These are phyloP conservation scores for Drosophila melanosoma DNA, from an alignment of 2,888 invertebrate species.

Conservation along the genomic window DNA sequence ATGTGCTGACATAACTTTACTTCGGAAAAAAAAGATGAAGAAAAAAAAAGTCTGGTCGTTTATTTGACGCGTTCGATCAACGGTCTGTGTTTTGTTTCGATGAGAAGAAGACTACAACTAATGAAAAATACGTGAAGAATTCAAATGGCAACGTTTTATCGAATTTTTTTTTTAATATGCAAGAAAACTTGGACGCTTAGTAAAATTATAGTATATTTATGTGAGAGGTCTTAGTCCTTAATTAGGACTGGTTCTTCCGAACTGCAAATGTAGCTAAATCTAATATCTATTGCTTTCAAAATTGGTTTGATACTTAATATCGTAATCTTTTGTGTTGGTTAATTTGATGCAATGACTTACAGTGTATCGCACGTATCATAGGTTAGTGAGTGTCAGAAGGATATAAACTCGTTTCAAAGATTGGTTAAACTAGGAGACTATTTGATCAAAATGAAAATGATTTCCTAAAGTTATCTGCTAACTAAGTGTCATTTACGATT, in stretches of 20 bases:
- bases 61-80: conserved; percentile 21
- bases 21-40: conserved; percentile 1
- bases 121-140: background rate
- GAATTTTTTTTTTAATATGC: background rate
- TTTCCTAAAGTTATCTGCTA: background rate
- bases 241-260: background rate
- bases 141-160: conserved; percentile 18
- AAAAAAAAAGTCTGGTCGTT: conserved; percentile 6
- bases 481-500: background rate
- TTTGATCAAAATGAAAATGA: background rate
- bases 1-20: conserved; percentile 33
- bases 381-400: conserved; percentile 11
- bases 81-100: conserved; percentile 21
- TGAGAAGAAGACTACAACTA: background rate
- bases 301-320: conserved; percentile 10
- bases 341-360: conserved; percentile 6
- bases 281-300: conserved; percentile 7
- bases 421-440: background rate
- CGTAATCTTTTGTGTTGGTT: conserved; percentile 26
- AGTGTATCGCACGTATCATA: conserved; percentile 4
- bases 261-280: background rate
- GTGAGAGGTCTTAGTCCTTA: conserved; percentile 3
- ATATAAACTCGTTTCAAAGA: background rate
- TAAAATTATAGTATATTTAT: background rate
- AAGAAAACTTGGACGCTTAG: conserved; percentile 6